Base-by-base conservation (phyloP, 1,140 invertebrate genomes). In the Megalonaias nervosa region DNA sequence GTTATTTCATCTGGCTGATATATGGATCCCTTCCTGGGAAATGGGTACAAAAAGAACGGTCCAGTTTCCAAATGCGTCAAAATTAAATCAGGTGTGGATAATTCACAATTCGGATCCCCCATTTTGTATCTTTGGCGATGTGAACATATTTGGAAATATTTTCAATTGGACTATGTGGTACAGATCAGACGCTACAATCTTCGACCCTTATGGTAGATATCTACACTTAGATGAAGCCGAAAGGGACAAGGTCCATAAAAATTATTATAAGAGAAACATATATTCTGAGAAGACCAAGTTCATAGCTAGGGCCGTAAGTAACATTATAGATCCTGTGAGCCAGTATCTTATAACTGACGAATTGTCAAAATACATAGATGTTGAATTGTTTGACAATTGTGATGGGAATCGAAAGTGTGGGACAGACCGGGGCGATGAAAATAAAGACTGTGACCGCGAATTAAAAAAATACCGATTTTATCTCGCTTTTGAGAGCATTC, bases 391-490 rank as follows among this genome's bases (percentile, higher is more conserved):
- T 81, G 95, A 95, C 19, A 76, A 70, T 0, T 95, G 83, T 23
- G 1, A 1, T 31, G 57, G 77, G 1, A 75, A 81, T 62, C 56
- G 81, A 62, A 79, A 78, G 60, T 88, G 85, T 71, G 84, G 84
- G 6, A 77, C 80, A 57, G 74, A 71, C 56, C 69, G 71, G 11
- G 80, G 72, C 19, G 78, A 67, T 60, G 60, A 73, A 60, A 82
- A 81, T 56, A 81, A 75, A 15, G 79, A 79, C 55, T n/a, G n/a
- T 85, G 74, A 72, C 31, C 76, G 83, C n/a, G 74, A 79, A 13
- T 48, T 83, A 17, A 77, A 75, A 48, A 70, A 97, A 70, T 99
- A 99, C 92, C 99, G 99, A 89, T 99, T 99, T 91, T 99, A 86
- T 67, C 68, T 90, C 55, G 81, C 89, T 14, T 89, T 91, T 75